Evolutionary conservation across 2,797 vertebrate genomes (phyloP).

Genomic region (Rhinoraja longicauda): DNA sequence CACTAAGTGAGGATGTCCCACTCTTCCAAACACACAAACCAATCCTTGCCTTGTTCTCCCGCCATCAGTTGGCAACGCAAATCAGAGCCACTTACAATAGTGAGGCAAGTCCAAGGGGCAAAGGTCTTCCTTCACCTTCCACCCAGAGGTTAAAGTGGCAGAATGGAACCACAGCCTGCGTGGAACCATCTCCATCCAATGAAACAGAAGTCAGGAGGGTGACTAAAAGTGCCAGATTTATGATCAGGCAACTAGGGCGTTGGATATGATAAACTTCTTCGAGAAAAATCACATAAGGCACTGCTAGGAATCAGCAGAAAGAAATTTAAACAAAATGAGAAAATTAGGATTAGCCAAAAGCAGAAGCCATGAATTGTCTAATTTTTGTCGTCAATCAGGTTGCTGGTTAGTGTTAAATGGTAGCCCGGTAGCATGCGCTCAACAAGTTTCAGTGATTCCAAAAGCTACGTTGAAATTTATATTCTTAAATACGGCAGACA

Average conservation of each 20-base stretch:
- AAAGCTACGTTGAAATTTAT: not conserved
- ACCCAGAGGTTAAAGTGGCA: not conserved
- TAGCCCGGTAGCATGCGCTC: not conserved
- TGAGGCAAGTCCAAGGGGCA: not conserved
- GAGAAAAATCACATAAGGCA: not conserved
- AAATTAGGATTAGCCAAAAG: not conserved
- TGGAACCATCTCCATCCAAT: not conserved
- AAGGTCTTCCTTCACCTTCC: not conserved
- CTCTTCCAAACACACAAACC: not conserved
- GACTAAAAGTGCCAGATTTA: not conserved
- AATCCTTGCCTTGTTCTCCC: not conserved
- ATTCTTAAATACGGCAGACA: not conserved
- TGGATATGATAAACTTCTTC: not conserved
- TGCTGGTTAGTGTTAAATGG: conserved; percentile 7
- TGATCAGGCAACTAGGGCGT: not conserved
- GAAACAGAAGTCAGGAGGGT: not conserved
- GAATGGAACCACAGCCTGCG: not conserved
- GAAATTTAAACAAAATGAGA: not conserved
- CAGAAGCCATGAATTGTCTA: not conserved
- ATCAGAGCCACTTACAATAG: not conserved
- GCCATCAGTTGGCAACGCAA: not conserved
- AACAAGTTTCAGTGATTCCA: too few relatives aligned
- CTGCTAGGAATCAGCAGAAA: not conserved
- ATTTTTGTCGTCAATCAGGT: not conserved
- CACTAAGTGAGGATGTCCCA: not conserved